A percentile compares a stretch with the other conserved stretches of the same genome.
Conservation (phyloP, 2,113 vertebrate genomes). For the Sapajus apella region DNA sequence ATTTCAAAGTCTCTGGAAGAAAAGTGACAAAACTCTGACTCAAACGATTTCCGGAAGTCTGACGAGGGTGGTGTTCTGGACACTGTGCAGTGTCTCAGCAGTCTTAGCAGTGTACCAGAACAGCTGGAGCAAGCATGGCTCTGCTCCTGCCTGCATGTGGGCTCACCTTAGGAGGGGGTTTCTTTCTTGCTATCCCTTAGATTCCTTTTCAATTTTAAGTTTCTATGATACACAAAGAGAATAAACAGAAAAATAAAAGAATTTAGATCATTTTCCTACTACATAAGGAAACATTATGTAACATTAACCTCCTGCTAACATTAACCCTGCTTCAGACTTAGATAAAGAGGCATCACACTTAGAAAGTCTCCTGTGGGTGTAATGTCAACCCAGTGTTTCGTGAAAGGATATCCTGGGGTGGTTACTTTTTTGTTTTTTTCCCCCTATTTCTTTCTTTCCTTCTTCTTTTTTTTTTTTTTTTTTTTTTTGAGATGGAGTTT, state of each 20-base stretch:
- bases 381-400: neutral
- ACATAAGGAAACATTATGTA: too few relatives aligned
- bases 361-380: neutral
- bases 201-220: neutral
- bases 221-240: neutral
- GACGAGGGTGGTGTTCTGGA: fast-evolving
- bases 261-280: neutral
- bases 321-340: neutral
- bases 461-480: neutral
- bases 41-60: neutral
- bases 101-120: fast-evolving
- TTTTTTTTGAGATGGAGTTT: too few relatives aligned
- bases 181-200: neutral
- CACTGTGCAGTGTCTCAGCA: fast-evolving
- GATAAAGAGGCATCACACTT: neutral
- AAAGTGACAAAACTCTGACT: neutral
- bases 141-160: fast-evolving
- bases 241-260: neutral
- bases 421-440: neutral
- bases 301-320: too few relatives aligned
- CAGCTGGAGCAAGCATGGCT: fast-evolving
- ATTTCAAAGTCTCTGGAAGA: neutral
- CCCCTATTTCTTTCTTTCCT: neutral
- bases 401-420: neutral
- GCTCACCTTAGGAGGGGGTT: neutral